Conservation (phyloP, 2,113 vertebrate species). For the Protomyctophum bolini region DNA sequence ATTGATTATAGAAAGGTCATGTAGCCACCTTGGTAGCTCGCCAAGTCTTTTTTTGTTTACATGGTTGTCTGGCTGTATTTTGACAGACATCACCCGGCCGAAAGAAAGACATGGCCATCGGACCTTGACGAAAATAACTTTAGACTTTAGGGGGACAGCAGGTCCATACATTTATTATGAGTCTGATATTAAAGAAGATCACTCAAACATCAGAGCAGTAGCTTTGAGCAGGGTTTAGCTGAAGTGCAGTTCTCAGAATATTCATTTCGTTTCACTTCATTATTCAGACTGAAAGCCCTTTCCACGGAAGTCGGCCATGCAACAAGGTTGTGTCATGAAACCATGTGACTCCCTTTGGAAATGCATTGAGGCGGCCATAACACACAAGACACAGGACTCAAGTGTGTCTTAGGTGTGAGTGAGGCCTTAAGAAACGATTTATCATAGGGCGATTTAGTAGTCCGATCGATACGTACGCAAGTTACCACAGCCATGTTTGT, state of each 20-base stretch:
- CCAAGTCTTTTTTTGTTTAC: not conserved
- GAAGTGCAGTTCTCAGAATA: slow-evolving; percentile 30
- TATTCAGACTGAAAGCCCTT: no score
- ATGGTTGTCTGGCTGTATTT: not conserved
- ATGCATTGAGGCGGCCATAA: no score
- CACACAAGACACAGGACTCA: no score
- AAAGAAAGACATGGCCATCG: not conserved
- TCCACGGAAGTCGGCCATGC: no score
- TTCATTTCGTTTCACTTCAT: no score
- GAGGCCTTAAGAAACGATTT: no score
- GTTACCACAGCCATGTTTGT: no score
- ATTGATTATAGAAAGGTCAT: not conserved
- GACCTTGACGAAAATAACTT: slow-evolving; percentile 26
- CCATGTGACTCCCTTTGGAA: no score
- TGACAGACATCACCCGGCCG: not conserved
- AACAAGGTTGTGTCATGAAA: no score
- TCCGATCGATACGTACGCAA: no score
- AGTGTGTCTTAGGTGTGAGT: no score
- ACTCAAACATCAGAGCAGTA: not conserved
- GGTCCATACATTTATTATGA: slow-evolving; percentile 42
- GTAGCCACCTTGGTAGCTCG: not conserved
- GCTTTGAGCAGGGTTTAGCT: slow-evolving; percentile 12
- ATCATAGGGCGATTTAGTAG: no score
- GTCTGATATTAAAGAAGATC: not conserved
- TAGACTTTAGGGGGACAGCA: slow-evolving; percentile 13